A percentile compares a stretch with the other conserved stretches of the same genome.
Evolutionary conservation across 2,888 invertebrate species (phyloP).

Genomic region (Drosophila mulleri): DNA sequence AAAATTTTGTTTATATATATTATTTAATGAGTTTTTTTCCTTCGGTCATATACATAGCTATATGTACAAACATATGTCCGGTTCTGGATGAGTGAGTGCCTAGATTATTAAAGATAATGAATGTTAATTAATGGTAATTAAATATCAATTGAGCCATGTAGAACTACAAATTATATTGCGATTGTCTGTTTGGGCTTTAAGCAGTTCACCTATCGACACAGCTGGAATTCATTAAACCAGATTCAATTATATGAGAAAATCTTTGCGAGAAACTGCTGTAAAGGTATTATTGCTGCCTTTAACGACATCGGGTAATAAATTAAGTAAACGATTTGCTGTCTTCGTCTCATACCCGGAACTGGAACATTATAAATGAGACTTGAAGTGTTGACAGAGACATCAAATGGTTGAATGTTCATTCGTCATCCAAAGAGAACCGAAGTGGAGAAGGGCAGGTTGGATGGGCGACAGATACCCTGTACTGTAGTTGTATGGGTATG

Average conservation of each 20-base stretch:
- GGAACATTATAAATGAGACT: background rate
- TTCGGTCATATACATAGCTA: background rate
- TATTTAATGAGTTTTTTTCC: background rate
- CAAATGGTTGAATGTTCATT: constrained; percentile 8
- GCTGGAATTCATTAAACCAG: background rate
- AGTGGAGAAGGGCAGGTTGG: background rate
- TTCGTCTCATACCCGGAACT: constrained; percentile 10
- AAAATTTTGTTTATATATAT: background rate
- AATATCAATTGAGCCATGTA: constrained; percentile 1
- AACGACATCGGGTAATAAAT: constrained; percentile 9
- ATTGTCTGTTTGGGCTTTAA: background rate
- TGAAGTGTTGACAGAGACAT: constrained; percentile 6
- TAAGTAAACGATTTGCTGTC: constrained; percentile 2
- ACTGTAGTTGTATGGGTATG: background rate
- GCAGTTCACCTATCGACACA: background rate
- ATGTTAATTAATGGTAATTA: constrained; percentile 14
- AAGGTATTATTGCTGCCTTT: constrained; percentile 4
- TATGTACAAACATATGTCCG: background rate
- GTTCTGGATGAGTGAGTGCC: constrained; percentile 2
- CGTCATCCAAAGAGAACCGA: background rate
- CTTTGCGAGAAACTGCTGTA: background rate
- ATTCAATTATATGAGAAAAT: background rate
- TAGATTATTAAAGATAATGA: constrained; percentile 3
- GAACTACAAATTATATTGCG: background rate
- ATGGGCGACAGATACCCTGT: background rate